Evolutionary conservation across 37 sponge, comb jelly and placozoan species (phyloP).

Genomic region (Beroe ovata): DNA sequence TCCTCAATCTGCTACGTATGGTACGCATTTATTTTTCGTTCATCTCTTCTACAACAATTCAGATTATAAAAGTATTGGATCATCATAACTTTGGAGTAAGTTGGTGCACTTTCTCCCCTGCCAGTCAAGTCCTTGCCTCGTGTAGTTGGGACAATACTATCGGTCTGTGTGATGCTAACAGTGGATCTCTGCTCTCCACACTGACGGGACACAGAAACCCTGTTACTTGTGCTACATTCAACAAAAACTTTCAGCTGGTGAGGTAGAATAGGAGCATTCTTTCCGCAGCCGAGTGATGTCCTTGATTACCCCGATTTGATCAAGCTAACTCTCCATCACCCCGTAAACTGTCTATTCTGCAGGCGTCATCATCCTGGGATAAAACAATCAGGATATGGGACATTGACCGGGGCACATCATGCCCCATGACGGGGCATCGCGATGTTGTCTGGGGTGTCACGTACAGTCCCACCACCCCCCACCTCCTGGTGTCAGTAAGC

Average conservation of each 20-base stretch:
- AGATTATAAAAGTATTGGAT: not conserved
- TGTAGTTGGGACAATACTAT: slow-evolving; percentile 53
- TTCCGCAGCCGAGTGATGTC: too few species aligned
- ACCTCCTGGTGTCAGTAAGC: slow-evolving; percentile 20
- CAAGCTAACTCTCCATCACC: too few species aligned
- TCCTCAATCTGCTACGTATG: too few species aligned
- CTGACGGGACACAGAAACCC: slow-evolving; percentile 54
- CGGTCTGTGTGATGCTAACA: not conserved
- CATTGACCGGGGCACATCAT: not conserved
- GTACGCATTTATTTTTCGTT: too few species aligned
- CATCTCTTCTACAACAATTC: too few species aligned
- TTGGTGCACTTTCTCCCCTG: slow-evolving; percentile 31
- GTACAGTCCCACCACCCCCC: not conserved
- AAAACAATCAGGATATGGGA: slow-evolving; percentile 46
- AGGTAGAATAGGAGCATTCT: too few species aligned
- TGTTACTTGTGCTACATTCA: slow-evolving; percentile 44
- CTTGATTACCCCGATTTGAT: too few species aligned
- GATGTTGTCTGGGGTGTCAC: slow-evolving; percentile 64
- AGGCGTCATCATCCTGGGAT: slow-evolving; percentile 48
- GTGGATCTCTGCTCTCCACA: not conserved
- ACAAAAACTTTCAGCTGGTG: not conserved
- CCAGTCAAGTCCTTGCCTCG: not conserved
- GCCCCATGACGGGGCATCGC: slow-evolving; percentile 42
- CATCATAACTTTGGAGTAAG: slow-evolving; percentile 68
- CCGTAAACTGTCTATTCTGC: too few species aligned